Evolutionary conservation across 2,113 vertebrate genomes (phyloP).

Genomic region (Euleptes europaea): DNA sequence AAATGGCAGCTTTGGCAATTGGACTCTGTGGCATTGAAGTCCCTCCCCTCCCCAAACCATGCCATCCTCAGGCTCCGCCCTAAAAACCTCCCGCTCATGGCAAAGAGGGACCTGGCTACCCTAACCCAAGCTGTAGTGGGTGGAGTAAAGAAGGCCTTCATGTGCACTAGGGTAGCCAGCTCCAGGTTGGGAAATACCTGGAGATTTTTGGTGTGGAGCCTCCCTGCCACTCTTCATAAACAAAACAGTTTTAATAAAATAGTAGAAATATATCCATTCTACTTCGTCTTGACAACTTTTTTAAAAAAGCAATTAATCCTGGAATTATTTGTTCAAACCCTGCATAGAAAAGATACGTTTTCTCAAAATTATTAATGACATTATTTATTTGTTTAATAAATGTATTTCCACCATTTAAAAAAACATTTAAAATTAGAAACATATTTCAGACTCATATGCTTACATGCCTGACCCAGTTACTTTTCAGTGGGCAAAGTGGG

Average conservation of each 20-base stretch:
- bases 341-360: not conserved
- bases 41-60: too few species aligned
- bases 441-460: not conserved
- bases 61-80: too few species aligned
- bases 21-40: too few species aligned
- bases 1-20: too few species aligned
- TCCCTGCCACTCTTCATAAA: not conserved
- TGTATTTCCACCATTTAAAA: not conserved
- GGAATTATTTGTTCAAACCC: not conserved
- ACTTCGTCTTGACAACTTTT: not conserved
- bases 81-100: too few species aligned
- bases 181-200: too few species aligned
- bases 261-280: not conserved
- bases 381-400: too few species aligned
- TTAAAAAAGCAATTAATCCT: not conserved
- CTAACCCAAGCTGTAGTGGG: too few species aligned
- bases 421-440: not conserved
- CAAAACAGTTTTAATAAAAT: not conserved
- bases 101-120: too few species aligned
- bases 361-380: not conserved
- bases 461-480: not conserved
- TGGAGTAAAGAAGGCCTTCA: too few species aligned
- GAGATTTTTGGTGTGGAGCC: too few species aligned
- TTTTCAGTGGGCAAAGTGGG: not conserved
- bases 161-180: too few species aligned